These are phyloP conservation scores for Apis laboriosa DNA, from an alignment of 1,140 invertebrate species.

Conservation along the genomic window DNA sequence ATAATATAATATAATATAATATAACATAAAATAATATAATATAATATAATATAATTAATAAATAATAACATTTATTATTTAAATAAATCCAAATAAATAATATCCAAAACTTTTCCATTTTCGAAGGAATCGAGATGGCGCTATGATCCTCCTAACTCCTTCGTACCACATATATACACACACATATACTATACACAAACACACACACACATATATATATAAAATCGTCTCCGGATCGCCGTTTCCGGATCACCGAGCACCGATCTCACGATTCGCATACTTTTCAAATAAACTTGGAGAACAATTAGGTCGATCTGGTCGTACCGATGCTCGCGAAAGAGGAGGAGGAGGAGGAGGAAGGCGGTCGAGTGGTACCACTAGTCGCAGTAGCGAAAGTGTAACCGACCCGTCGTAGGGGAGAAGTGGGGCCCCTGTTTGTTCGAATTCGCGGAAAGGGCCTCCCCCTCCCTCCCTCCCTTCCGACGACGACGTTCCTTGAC, in stretches of 20 bases:
- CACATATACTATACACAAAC: no score
- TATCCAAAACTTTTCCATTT: slow-evolving; percentile 3
- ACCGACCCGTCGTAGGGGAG: slow-evolving; percentile 56
- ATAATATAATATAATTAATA: no score
- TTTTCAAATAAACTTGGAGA: slow-evolving; percentile 45
- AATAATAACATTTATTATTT: no score
- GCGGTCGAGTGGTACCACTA: slow-evolving; percentile 71
- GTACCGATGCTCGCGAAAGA: slow-evolving; percentile 54
- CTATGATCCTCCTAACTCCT: background rate
- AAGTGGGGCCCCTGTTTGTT: slow-evolving; percentile 52
- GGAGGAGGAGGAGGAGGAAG: slow-evolving; percentile 65
- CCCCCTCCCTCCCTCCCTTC: no score
- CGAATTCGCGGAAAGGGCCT: slow-evolving; percentile 20
- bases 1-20: no score
- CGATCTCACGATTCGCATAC: slow-evolving; percentile 43
- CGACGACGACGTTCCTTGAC: background rate
- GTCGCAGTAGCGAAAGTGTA: slow-evolving; percentile 77
- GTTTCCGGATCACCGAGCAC: background rate
- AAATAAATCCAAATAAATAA: no score
- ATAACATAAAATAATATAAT: no score
- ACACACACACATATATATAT: no score
- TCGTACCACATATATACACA: no score
- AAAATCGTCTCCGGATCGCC: no score
- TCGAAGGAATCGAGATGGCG: background rate
- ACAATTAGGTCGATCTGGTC: slow-evolving; percentile 46